Evolutionary conservation across 2,888 invertebrate genomes (phyloP).

Genomic region (Chouioia cunea): DNA sequence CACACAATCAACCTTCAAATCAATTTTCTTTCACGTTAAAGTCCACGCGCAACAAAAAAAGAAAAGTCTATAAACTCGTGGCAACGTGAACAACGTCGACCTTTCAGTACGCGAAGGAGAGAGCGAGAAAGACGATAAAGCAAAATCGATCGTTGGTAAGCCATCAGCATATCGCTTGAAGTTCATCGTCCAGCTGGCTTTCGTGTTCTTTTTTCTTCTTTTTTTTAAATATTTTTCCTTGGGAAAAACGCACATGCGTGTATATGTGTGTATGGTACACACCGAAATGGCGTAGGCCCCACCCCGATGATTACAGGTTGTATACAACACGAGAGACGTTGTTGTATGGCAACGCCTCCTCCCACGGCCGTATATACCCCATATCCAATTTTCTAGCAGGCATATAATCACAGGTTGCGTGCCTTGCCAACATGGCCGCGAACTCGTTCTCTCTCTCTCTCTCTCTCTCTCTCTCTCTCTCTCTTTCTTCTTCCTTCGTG

Average conservation of each 20-base stretch:
- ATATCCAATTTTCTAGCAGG: slow-evolving; percentile 63
- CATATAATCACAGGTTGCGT: slow-evolving; percentile 66
- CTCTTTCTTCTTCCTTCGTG: slow-evolving; percentile 36
- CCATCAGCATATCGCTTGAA: not conserved
- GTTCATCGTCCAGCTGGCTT: slow-evolving; percentile 34
- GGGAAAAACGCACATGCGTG: not conserved
- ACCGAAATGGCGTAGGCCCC: slow-evolving; percentile 59
- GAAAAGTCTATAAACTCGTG: not conserved
- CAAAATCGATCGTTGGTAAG: slow-evolving; percentile 19
- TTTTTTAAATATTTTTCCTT: not conserved
- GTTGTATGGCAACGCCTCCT: slow-evolving; percentile 40
- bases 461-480: slow-evolving; percentile 41
- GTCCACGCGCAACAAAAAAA: not conserved
- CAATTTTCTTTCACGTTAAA: too few relatives aligned
- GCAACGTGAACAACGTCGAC: not conserved
- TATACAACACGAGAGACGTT: slow-evolving; percentile 52
- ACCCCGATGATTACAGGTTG: slow-evolving; percentile 68
- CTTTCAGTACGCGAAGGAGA: not conserved
- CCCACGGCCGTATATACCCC: slow-evolving; percentile 51
- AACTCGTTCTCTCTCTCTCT: slow-evolving; percentile 45
- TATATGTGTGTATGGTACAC: not conserved
- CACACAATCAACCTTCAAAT: not conserved
- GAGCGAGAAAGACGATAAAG: not conserved
- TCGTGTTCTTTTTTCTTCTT: not conserved
- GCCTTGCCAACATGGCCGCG: slow-evolving; percentile 62